Conservation (phyloP, 2,797 vertebrate species). For the Malacoctenus gilli region DNA sequence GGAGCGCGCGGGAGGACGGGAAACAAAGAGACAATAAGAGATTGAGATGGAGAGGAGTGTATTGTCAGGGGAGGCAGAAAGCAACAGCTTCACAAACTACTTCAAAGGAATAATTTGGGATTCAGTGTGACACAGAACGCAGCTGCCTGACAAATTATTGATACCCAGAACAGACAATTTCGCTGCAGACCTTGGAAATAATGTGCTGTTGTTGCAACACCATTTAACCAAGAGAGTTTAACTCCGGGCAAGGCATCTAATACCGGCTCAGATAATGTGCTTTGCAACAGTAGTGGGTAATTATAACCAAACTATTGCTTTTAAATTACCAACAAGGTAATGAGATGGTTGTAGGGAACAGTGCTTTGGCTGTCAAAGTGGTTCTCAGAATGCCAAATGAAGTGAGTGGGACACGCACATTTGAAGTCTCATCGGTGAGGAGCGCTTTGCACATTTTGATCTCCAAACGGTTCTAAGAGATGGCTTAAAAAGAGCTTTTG, state of each 20-base stretch:
- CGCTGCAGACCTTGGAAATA: conserved; percentile 44
- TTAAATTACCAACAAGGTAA: conserved; percentile 59
- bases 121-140: conserved; percentile 32
- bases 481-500: conserved; percentile 24
- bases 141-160: conserved; percentile 59
- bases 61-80: conserved; percentile 44
- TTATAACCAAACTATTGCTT: conserved; percentile 59
- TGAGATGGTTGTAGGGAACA: conserved; percentile 47
- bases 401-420: conserved; percentile 23
- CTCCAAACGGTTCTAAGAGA: conserved; percentile 32
- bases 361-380: conserved; percentile 30
- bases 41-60: conserved; percentile 38
- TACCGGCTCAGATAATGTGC: conserved; percentile 43
- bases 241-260: conserved; percentile 37
- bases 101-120: conserved; percentile 65
- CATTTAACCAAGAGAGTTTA: conserved; percentile 40
- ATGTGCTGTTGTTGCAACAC: conserved; percentile 44
- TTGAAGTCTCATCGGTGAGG: conserved; percentile 27
- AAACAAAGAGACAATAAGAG: conserved; percentile 56
- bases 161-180: conserved; percentile 53
- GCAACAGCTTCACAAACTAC: conserved; percentile 49
- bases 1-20: conserved; percentile 25
- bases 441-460: conserved; percentile 14
- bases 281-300: conserved; percentile 39
- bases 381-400: conserved; percentile 35